Evolutionary conservation across 1,140 invertebrate genomes (phyloP).

Genomic region (Orius laevigatus): DNA sequence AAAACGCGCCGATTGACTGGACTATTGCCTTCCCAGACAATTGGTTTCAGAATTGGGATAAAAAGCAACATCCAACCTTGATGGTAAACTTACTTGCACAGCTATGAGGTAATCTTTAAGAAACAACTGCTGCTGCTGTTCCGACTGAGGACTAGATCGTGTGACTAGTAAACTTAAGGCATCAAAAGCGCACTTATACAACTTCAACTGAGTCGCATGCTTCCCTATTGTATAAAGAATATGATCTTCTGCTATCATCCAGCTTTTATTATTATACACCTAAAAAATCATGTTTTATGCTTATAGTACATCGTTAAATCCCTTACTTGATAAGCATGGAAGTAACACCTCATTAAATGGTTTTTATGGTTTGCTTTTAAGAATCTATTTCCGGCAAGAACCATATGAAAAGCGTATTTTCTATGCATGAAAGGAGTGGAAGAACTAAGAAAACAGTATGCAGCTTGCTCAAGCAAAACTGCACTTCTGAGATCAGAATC

Average conservation of each 20-base stretch:
- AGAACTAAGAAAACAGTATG: constrained; percentile 71
- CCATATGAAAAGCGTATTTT: constrained; percentile 95
- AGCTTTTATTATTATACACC: constrained; percentile 65
- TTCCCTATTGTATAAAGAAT: constrained; percentile 86
- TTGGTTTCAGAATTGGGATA: no score
- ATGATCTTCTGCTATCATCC: constrained; percentile 86
- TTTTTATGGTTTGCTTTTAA: constrained; percentile 79
- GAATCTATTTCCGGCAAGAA: constrained; percentile 83
- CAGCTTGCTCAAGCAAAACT: constrained; percentile 84
- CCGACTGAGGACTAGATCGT: constrained; percentile 53
- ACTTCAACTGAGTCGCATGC: constrained; percentile 64
- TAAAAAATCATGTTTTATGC: constrained; percentile 22
- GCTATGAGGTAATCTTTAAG: constrained; percentile 76
- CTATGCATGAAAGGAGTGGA: constrained; percentile 54
- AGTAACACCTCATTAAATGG: constrained; percentile 81
- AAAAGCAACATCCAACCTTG: neutral
- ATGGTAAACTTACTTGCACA: constrained; percentile 42
- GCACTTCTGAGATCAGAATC: constrained; percentile 83
- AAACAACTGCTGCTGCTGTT: constrained; percentile 66
- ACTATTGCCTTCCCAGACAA: neutral
- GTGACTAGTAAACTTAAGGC: constrained; percentile 66
- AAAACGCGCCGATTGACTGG: neutral
- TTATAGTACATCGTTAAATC: neutral
- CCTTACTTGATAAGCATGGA: constrained; percentile 72
- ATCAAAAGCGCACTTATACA: constrained; percentile 51